These are phyloP conservation scores for Naja naja DNA, from an alignment of 2,113 vertebrate species.

Conservation along the genomic window DNA sequence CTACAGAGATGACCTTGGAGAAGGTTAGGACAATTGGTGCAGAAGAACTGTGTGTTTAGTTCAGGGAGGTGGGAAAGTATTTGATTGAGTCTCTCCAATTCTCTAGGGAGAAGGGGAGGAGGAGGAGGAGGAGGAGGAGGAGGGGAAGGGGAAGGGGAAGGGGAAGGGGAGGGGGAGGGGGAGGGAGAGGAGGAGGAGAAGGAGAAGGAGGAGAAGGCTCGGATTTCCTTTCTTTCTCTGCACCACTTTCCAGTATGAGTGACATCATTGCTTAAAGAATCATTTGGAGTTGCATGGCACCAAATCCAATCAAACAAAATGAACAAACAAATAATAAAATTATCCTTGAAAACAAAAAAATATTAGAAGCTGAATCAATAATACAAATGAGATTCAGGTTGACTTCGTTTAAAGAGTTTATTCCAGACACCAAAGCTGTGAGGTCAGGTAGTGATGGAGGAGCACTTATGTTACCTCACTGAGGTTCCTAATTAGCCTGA, in stretches of 20 bases:
- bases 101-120: neutral
- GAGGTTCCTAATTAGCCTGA: neutral
- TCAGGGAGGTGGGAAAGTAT: neutral
- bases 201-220: neutral
- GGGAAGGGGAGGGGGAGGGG: too few relatives aligned
- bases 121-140: neutral
- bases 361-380: neutral
- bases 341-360: neutral
- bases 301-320: neutral
- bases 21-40: neutral
- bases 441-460: neutral
- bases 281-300: neutral
- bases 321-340: neutral
- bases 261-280: neutral
- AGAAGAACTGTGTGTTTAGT: neutral
- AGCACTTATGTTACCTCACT: neutral
- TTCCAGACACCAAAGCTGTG: slow-evolving; percentile 5
- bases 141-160: neutral
- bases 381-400: neutral
- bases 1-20: neutral
- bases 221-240: neutral
- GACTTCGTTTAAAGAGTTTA: slow-evolving; percentile 25
- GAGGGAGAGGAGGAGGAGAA: neutral
- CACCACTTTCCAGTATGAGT: neutral
- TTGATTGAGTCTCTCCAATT: neutral